Conservation (phyloP, 2,113 vertebrate species). For the Petrocephalus zakoni region DNA sequence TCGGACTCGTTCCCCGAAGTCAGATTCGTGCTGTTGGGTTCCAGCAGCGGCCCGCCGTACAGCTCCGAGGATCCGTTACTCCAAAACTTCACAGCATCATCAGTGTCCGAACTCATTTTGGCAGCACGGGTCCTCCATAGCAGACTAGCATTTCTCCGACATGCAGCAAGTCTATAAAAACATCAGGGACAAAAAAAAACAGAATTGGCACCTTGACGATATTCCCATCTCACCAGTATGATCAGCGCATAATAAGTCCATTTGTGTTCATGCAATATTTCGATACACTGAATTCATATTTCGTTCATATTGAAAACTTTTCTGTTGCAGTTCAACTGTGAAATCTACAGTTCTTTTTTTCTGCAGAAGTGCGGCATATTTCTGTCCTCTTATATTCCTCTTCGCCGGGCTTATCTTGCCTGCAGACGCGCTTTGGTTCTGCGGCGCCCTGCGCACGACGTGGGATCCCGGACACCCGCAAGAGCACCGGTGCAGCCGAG, state of each 20-base stretch:
- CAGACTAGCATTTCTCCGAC: slow-evolving; percentile 32
- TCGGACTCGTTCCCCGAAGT: slow-evolving; percentile 57
- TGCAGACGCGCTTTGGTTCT: neutral
- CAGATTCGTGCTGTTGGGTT: slow-evolving; percentile 62
- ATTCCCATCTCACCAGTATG: neutral
- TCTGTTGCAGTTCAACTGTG: neutral
- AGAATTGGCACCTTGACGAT: neutral
- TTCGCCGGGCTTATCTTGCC: neutral
- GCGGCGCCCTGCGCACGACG: neutral
- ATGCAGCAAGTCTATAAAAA: neutral
- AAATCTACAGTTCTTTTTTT: neutral
- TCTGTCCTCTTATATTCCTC: neutral
- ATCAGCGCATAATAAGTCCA: neutral
- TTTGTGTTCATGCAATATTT: neutral
- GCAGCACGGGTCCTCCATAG: slow-evolving; percentile 57
- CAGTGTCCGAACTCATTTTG: slow-evolving; percentile 66
- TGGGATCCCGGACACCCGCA: neutral
- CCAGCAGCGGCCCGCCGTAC: slow-evolving; percentile 43
- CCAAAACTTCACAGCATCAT: slow-evolving; percentile 58
- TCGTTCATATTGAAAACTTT: neutral
- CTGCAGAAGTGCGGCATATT: neutral
- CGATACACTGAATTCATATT: neutral
- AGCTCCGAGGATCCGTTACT: slow-evolving; percentile 58
- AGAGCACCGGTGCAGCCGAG: no score
- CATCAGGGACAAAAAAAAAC: neutral